phyloP scores from a whole-genome alignment of 2,113 vertebrate species.

The Tylochromis polylepis region DNA sequence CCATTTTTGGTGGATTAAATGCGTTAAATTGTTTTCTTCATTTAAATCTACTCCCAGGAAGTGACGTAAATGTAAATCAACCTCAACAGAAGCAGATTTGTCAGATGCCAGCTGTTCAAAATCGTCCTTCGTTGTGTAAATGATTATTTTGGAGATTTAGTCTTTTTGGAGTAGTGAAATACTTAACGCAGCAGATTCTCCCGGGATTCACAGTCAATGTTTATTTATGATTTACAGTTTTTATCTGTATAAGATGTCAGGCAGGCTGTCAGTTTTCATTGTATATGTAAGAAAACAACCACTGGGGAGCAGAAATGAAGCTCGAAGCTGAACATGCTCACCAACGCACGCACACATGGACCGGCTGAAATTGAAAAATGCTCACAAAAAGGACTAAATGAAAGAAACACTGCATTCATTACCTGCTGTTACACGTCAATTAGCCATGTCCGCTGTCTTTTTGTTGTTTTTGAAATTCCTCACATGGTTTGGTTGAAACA shows the following conservation, averaged over 20 bases:
- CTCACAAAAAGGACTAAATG: not conserved
- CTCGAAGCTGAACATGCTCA: not conserved
- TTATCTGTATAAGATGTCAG: not conserved
- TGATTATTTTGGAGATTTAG: not conserved
- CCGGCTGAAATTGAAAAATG: not conserved
- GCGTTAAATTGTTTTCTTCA: not conserved
- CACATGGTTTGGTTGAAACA: not conserved
- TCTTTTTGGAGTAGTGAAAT: not conserved
- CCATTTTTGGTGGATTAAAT: not conserved
- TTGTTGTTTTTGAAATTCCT: slow-evolving; percentile 26
- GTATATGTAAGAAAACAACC: not conserved
- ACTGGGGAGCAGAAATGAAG: not conserved
- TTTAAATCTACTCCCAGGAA: not conserved
- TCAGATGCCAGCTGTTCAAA: not conserved
- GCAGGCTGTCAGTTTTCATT: slow-evolving; percentile 26
- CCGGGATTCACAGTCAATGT: not conserved
- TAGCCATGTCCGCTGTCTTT: not conserved
- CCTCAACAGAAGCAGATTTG: not conserved
- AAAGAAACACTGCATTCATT: not conserved
- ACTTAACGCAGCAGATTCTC: not conserved
- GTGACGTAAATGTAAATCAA: not conserved
- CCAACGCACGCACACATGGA: not conserved
- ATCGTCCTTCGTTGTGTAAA: not conserved
- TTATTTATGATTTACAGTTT: not conserved
- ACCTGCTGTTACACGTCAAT: slow-evolving; percentile 29